phyloP scores from a whole-genome alignment of 2,888 invertebrate species.

The Agrotis exclamationis region DNA sequence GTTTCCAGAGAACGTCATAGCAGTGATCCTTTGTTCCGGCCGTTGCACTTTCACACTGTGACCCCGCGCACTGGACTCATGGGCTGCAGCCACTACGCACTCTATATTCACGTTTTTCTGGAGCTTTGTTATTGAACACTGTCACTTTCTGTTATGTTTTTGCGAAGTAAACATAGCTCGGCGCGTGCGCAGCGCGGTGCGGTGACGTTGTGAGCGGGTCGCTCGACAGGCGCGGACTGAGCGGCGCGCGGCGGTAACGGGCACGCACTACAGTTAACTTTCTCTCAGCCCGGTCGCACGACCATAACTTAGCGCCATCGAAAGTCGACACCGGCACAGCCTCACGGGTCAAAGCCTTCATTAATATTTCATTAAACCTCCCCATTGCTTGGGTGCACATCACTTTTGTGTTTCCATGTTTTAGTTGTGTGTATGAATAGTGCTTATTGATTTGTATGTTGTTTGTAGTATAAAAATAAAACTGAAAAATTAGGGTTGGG shows the following conservation, averaged over 20 bases:
- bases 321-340: constrained; percentile 84
- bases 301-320: constrained; percentile 86
- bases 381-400: constrained; percentile 44
- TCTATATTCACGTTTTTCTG: constrained; percentile 70
- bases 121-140: constrained; percentile 79
- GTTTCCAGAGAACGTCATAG: constrained; percentile 87
- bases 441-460: constrained; percentile 6
- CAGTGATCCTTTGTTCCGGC: constrained; percentile 76
- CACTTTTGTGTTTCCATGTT: constrained; percentile 12
- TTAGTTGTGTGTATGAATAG: background rate
- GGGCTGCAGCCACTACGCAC: constrained; percentile 55
- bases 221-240: constrained; percentile 71
- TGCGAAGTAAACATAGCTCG: constrained; percentile 79
- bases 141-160: constrained; percentile 85
- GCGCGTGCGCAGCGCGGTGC: constrained; percentile 49
- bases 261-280: constrained; percentile 91
- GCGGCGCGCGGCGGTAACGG: constrained; percentile 79
- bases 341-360: constrained; percentile 86
- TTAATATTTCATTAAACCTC: constrained; percentile 73
- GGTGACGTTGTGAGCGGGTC: constrained; percentile 52
- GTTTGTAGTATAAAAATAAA: background rate
- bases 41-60: constrained; percentile 81
- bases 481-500: constrained; percentile 51
- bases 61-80: constrained; percentile 65
- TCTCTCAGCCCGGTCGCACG: constrained; percentile 84